Base-by-base conservation (phyloP, 2,797 vertebrate genomes). In the Leptoclinus maculatus region DNA sequence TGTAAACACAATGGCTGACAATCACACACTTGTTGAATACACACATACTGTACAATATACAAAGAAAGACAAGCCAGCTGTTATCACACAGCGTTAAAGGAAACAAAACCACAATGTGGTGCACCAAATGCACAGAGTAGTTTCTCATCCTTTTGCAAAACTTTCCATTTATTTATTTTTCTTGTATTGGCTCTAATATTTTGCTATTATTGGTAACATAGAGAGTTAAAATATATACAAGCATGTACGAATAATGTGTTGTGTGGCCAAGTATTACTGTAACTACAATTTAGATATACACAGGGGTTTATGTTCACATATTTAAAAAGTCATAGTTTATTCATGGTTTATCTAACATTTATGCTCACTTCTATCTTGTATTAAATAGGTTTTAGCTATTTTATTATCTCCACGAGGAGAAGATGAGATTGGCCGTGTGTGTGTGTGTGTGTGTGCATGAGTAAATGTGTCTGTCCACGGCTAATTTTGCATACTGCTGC, bases 1-100 rank as follows among this genome's bases (percentile, higher is more conserved):
- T 2, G 16, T 21, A 27, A 34, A 56, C 63, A 51, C 25, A 63
- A 36, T 65, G 21, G 54, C 25, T 78, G 58, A 69, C 41, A 66
- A 69, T 32, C 70, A 71, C 36, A 39, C 39, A 34, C 72, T 54
- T 23, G 21, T 12, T 1, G 0, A 9, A 54, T 5, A 66, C 23
- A 53, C 59, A 60, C n/a, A 53, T 1, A 53, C 10, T 12, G 23
- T n/a, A 58, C 51, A 43, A 13, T 32, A 39, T 7, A 45, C 25
- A 54, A 8, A 45, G 12, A 62, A 2, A 54, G 11, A 12, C 41
- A 68, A 8, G 39, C 54, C 58, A 7, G 13, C 51, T 65, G 32
- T 43, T 57, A 56, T 56, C 41, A 60, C 14, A 60, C 12, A 59
- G 27, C 13, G 2, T 70, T 10, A 47, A 47, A 63, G 27, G 25